These are phyloP conservation scores for Pseudomyrmex dendroicus DNA, from an alignment of 1,140 invertebrate genomes.

Conservation along the genomic window DNA sequence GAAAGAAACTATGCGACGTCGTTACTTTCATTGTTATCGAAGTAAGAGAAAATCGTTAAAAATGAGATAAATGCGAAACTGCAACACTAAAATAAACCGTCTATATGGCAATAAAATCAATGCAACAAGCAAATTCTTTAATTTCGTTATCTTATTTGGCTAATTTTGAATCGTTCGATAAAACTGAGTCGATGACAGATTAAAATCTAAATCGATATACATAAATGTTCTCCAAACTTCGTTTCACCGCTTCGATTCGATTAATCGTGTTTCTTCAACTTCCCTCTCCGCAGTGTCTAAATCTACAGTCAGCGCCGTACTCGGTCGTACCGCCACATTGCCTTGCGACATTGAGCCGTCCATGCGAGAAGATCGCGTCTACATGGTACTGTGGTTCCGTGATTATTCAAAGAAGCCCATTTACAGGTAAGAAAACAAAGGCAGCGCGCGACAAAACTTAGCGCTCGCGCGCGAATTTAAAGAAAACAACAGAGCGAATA, in stretches of 20 bases:
- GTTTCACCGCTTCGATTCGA: background rate
- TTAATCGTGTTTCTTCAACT: conserved; percentile 32
- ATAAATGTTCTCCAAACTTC: no score
- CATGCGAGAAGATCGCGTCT: conserved; percentile 92
- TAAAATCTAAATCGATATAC: no score
- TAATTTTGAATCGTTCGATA: no score
- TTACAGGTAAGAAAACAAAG: conserved; percentile 90
- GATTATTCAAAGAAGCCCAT: conserved; percentile 93
- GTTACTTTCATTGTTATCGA: conserved; percentile 18
- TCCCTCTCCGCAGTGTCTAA: conserved; percentile 87
- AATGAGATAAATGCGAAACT: background rate
- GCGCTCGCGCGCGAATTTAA: no score
- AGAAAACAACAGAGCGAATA: no score
- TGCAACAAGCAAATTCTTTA: no score
- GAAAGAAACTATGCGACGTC: background rate
- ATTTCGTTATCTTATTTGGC: no score
- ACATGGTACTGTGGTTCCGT: conserved; percentile 96
- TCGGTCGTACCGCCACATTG: conserved; percentile 90
- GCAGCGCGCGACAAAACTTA: background rate
- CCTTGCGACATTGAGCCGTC: conserved; percentile 93
- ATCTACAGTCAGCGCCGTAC: conserved; percentile 91
- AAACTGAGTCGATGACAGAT: background rate
- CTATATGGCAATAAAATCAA: no score
- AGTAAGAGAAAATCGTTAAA: conserved; percentile 1
- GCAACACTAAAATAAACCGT: no score